A percentile compares a stretch with the other conserved stretches of the same genome.
Conservation (phyloP, 2,888 invertebrate species). For the Amblyteles armatorius region DNA sequence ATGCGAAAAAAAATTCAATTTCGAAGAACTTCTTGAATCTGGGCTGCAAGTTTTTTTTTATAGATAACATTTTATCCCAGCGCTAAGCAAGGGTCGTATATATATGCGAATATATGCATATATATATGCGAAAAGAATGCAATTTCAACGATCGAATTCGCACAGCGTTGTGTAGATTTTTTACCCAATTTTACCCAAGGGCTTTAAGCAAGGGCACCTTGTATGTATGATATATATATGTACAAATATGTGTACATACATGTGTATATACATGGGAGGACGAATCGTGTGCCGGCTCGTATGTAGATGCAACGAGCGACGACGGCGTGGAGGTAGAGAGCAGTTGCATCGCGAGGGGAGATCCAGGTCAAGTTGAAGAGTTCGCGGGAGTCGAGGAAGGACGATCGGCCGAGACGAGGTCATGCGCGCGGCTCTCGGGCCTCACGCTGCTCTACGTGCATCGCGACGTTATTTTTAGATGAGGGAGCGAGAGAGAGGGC, state of each 20-base stretch:
- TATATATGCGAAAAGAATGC: no score
- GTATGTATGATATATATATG: not conserved
- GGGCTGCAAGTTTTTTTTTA: no score
- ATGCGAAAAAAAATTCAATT: no score
- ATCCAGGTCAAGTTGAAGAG: slow-evolving; percentile 83
- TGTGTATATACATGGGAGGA: not conserved
- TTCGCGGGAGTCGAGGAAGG: slow-evolving; percentile 79
- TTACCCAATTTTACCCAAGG: not conserved
- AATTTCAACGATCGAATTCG: not conserved
- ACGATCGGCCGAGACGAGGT: slow-evolving; percentile 80
- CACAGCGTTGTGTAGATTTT: not conserved
- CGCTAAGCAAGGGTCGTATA: no score
- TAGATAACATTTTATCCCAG: no score
- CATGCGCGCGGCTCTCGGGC: slow-evolving; percentile 67
- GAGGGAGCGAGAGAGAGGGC: slow-evolving; percentile 42
- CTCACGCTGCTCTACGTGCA: slow-evolving; percentile 65
- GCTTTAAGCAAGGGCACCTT: not conserved
- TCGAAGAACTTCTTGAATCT: no score
- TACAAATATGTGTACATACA: not conserved
- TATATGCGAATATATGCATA: no score
- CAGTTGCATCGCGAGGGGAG: slow-evolving; percentile 57
- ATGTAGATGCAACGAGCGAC: slow-evolving; percentile 21
- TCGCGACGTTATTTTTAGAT: slow-evolving; percentile 77
- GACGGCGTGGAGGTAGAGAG: slow-evolving; percentile 53
- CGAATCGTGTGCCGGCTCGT: slow-evolving; percentile 4